Evolutionary conservation across 2,888 invertebrate genomes (phyloP).

Genomic region (Oligia strigilis): DNA sequence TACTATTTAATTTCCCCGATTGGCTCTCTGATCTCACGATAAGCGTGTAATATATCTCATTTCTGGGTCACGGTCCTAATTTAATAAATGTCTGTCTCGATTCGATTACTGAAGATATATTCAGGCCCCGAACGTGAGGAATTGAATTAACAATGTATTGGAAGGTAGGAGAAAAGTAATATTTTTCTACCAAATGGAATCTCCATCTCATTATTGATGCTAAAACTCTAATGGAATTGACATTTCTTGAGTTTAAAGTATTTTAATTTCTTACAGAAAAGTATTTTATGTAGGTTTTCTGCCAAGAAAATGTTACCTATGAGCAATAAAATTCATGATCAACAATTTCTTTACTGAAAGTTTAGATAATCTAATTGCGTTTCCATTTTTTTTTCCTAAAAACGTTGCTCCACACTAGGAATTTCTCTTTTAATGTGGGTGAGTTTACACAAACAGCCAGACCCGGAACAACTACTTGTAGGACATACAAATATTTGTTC

Average conservation of each 20-base stretch:
- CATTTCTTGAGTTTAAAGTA: background rate
- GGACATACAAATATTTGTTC: no score
- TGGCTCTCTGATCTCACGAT: slow-evolving; percentile 39
- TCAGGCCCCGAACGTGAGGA: slow-evolving; percentile 34
- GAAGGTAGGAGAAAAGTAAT: slow-evolving; percentile 24
- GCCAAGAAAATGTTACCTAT: no score
- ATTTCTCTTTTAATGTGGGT: no score
- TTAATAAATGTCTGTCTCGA: slow-evolving; percentile 62
- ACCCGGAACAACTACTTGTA: no score
- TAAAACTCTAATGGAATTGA: background rate
- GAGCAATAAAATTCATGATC: no score
- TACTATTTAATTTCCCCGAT: slow-evolving; percentile 43
- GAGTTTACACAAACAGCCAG: no score
- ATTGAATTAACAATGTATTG: slow-evolving; percentile 46
- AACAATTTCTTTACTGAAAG: no score
- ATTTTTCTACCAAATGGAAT: slow-evolving; percentile 31
- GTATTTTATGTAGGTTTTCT: background rate
- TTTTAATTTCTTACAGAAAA: no score
- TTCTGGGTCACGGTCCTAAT: slow-evolving; percentile 53
- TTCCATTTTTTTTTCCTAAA: no score
- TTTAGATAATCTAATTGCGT: no score
- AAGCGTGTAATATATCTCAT: slow-evolving; percentile 54
- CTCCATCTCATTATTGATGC: background rate
- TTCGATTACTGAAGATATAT: slow-evolving; percentile 60
- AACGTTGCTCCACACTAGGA: no score